Conservation (phyloP, 64 coral and sea anemone genomes). For the Porites australiensis region DNA sequence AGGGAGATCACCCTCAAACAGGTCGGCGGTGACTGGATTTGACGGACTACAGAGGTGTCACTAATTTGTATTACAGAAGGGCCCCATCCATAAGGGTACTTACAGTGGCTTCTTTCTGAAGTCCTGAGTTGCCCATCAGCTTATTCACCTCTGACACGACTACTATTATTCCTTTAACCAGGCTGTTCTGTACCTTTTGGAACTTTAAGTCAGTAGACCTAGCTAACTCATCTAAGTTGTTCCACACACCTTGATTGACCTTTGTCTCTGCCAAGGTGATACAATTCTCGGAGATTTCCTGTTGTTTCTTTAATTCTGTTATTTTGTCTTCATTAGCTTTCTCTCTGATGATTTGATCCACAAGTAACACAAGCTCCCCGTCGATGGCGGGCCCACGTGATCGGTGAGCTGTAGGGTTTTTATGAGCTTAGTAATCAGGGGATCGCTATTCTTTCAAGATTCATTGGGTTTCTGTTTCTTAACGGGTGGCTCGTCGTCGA, state of each 20-base stretch:
- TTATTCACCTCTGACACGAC: neutral
- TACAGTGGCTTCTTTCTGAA: neutral
- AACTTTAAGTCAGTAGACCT: neutral
- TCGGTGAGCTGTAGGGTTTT: conserved; percentile 28
- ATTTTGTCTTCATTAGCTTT: conserved; percentile 1
- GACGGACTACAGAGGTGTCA: conserved; percentile 57
- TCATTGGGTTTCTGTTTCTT: neutral
- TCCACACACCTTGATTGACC: neutral
- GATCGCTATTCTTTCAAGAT: neutral
- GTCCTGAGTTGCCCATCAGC: neutral
- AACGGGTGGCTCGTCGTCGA: neutral
- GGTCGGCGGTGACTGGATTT: neutral
- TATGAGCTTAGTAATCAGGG: neutral
- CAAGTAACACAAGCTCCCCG: neutral
- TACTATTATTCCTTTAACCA: conserved; percentile 14
- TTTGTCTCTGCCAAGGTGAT: conserved; percentile 2
- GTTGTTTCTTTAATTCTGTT: neutral
- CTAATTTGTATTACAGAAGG: conserved; percentile 50
- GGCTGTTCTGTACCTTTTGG: conserved; percentile 31
- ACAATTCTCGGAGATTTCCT: neutral
- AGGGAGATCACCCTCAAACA: conserved; percentile 41
- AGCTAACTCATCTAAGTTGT: neutral
- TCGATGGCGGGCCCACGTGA: neutral
- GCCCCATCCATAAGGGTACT: conserved; percentile 34
- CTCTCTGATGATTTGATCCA: conserved; percentile 11